A percentile compares a stretch with the other conserved stretches of the same genome.
Conservation (phyloP, 2,888 invertebrate species). For the Ligdia adustata region DNA sequence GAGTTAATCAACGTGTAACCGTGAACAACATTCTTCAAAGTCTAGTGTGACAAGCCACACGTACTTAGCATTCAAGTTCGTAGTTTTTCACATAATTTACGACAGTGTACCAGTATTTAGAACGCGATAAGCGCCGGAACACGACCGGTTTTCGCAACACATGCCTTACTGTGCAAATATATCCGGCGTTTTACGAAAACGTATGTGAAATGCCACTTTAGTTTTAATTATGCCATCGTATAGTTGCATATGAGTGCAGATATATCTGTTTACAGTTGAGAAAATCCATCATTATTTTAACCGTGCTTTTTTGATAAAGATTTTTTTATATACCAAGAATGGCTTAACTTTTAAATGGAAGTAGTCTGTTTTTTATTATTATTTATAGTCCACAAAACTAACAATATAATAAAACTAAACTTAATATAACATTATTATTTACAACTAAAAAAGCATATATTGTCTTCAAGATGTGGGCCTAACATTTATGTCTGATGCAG, state of each 20-base stretch:
- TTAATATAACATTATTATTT: too few relatives aligned
- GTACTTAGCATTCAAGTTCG: constrained; percentile 27
- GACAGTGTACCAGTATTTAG: constrained; percentile 50
- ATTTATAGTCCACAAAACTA: too few relatives aligned
- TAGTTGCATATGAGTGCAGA: background rate
- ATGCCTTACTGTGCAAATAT: constrained; percentile 43
- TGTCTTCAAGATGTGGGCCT: too few relatives aligned
- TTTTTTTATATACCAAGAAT: too few relatives aligned
- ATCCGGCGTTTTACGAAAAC: constrained; percentile 27
- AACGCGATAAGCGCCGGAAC: constrained; percentile 65
- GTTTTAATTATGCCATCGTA: constrained; percentile 1
- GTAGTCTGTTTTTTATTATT: too few relatives aligned
- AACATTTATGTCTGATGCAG: too few relatives aligned
- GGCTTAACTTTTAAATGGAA: too few relatives aligned
- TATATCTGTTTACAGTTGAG: too few relatives aligned
- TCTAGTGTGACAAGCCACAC: constrained; percentile 10
- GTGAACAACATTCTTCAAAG: constrained; percentile 15
- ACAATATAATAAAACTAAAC: too few relatives aligned
- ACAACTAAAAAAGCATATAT: too few relatives aligned
- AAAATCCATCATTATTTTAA: too few relatives aligned
- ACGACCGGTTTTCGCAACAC: constrained; percentile 58
- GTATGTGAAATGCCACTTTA: constrained; percentile 18
- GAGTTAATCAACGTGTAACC: background rate
- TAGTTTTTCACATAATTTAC: constrained; percentile 44
- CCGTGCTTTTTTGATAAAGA: too few relatives aligned